A percentile compares a stretch with the other conserved stretches of the same genome.
phyloP scores from a whole-genome alignment of 2,113 vertebrate genomes.

The Nothocercus nigrocapillus region DNA sequence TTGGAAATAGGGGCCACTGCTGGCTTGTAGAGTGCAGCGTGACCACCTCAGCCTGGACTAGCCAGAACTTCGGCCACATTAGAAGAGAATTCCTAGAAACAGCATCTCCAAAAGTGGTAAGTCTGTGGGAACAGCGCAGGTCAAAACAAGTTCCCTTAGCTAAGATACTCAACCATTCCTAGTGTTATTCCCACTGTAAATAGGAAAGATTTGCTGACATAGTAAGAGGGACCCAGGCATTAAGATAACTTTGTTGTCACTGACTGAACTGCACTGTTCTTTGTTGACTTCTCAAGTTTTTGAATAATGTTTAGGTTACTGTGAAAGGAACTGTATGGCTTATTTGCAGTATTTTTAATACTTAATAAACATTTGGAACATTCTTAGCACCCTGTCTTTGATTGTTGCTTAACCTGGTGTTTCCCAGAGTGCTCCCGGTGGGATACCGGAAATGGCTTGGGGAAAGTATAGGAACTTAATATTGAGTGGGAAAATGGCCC shows the following conservation, averaged over 20 bases:
- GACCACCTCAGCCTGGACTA: neutral
- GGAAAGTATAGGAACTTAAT: neutral
- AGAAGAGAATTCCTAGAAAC: neutral
- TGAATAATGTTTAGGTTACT: slow-evolving; percentile 77
- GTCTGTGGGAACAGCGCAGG: neutral
- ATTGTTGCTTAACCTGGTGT: neutral
- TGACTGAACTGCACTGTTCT: slow-evolving; percentile 68
- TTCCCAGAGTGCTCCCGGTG: neutral
- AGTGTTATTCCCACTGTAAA: neutral
- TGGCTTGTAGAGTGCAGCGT: neutral
- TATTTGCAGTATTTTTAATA: slow-evolving; percentile 82
- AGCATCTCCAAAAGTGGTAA: neutral
- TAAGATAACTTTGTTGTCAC: slow-evolving; percentile 48
- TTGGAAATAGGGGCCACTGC: neutral
- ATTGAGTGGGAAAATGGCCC: neutral
- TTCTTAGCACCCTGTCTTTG: slow-evolving; percentile 66
- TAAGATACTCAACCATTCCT: neutral
- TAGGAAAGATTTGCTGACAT: neutral
- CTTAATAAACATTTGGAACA: slow-evolving; percentile 83
- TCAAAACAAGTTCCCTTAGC: neutral
- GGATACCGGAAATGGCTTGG: neutral
- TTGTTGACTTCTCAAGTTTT: slow-evolving; percentile 66
- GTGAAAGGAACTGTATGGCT: slow-evolving; percentile 81
- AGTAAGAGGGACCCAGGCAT: neutral
- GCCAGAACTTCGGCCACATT: neutral